Evolutionary conservation across 2,113 vertebrate species (phyloP).

Genomic region (Callospermophilus lateralis): DNA sequence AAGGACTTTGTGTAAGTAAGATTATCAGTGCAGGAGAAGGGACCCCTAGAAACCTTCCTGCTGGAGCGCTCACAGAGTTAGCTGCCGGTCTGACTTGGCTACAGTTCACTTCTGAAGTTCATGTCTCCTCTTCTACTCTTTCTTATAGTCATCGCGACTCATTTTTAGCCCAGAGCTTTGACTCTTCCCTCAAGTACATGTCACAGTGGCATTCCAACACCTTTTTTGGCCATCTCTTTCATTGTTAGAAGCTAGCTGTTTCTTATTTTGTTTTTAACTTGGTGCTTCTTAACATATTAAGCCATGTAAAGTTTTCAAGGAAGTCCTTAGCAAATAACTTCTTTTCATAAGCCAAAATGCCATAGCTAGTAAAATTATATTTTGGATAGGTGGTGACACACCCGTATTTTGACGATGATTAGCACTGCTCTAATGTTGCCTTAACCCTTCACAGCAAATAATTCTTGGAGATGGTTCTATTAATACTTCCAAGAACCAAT

Average conservation of each 20-base stretch:
- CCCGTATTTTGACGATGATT: background rate
- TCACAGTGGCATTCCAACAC: background rate
- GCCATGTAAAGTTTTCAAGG: background rate
- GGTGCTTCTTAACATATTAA: slow-evolving; percentile 9
- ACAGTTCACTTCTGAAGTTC: background rate
- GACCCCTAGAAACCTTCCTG: background rate
- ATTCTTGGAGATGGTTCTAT: background rate
- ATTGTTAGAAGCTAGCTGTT: background rate
- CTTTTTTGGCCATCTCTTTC: background rate
- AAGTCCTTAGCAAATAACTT: background rate
- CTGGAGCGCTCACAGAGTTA: background rate
- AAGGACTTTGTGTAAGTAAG: background rate
- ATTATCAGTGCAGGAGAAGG: background rate
- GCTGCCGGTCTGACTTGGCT: background rate
- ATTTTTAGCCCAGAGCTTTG: background rate
- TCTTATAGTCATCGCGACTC: background rate
- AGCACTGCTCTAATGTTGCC: background rate
- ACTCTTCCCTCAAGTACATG: background rate
- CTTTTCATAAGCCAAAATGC: background rate
- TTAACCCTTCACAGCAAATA: background rate
- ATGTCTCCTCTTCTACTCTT: background rate
- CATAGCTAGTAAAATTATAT: background rate
- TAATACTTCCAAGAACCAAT: background rate
- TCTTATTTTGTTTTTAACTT: slow-evolving; percentile 49
- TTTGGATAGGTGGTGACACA: background rate